phyloP scores from a whole-genome alignment of 2,113 vertebrate species.

The Mola mola region DNA sequence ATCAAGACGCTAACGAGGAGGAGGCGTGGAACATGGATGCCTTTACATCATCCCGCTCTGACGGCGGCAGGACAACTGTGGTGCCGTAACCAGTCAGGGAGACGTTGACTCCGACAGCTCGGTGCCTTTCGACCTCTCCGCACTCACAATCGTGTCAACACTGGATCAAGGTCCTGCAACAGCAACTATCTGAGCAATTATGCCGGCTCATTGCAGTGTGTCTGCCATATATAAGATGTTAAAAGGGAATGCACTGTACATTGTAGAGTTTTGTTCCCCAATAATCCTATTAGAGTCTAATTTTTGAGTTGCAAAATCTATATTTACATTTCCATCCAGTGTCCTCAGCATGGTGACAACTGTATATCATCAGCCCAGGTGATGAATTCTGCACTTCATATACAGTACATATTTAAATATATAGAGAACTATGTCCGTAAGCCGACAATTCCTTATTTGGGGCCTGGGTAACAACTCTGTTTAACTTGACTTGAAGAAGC shows the following conservation, averaged over 20 bases:
- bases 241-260: slow-evolving; percentile 6
- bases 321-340: slow-evolving; percentile 26
- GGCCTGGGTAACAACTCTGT: neutral
- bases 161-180: slow-evolving; percentile 37
- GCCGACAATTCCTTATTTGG: neutral
- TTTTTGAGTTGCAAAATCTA: neutral
- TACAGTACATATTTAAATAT: neutral
- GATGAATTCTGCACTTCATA: neutral
- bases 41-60: slow-evolving; percentile 60
- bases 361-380: slow-evolving; percentile 9
- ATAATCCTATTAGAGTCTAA: neutral
- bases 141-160: slow-evolving; percentile 32
- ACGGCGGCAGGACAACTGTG: slow-evolving; percentile 51
- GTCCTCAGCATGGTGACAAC: neutral
- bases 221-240: neutral
- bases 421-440: slow-evolving; percentile 12
- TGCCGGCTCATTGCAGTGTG: slow-evolving; percentile 14
- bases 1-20: slow-evolving; percentile 59
- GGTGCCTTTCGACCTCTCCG: slow-evolving; percentile 34
- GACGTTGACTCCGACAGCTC: slow-evolving; percentile 38
- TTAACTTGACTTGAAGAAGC: no score
- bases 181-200: slow-evolving; percentile 52
- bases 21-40: slow-evolving; percentile 26
- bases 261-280: slow-evolving; percentile 2
- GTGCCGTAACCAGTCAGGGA: slow-evolving; percentile 38